These are phyloP conservation scores for Poecile montanus DNA, from an alignment of 2,797 vertebrate genomes.

Conservation along the genomic window DNA sequence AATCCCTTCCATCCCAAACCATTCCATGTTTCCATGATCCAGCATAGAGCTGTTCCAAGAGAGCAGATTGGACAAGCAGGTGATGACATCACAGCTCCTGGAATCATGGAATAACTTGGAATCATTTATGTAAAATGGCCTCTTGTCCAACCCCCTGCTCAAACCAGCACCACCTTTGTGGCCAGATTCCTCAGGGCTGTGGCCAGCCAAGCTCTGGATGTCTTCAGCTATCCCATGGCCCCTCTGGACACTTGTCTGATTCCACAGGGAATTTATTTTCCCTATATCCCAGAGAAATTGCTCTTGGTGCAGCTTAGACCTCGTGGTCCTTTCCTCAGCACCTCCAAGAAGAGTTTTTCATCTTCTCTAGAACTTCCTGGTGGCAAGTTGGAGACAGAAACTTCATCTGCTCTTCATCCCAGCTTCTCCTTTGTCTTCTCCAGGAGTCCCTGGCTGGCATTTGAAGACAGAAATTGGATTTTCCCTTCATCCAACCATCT, in stretches of 20 bases:
- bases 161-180: too few species aligned
- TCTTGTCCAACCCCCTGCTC: neutral
- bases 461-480: neutral
- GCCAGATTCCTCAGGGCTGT: too few species aligned
- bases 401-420: neutral
- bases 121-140: neutral
- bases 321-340: neutral
- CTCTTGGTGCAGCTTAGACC: neutral
- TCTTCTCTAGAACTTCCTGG: neutral
- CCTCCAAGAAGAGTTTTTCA: neutral
- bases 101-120: neutral
- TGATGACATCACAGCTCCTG: neutral
- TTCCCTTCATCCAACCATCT: neutral
- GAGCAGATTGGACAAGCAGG: neutral
- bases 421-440: neutral
- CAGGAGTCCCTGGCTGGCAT: rapidly evolving
- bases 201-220: neutral
- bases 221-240: rapidly evolving
- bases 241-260: rapidly evolving
- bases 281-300: neutral
- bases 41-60: neutral
- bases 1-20: neutral
- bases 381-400: rapidly evolving
- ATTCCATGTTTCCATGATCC: neutral
- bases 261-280: neutral